Evolutionary conservation across 92 coral and sea anemone species (phyloP).

Genomic region (Pocillopora meandrina): DNA sequence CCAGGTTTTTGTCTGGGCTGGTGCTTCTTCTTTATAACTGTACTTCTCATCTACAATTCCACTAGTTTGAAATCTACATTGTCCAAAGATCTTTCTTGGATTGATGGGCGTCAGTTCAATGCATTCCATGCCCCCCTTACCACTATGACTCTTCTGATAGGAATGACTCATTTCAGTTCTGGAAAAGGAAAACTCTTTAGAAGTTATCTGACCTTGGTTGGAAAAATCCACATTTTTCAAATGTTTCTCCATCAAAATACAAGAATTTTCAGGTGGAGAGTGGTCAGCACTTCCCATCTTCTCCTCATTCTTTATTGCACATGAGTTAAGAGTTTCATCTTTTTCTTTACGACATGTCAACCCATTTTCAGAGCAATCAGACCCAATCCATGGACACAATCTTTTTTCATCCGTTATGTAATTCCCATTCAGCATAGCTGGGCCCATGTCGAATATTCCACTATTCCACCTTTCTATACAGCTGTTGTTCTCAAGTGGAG

Average conservation of each 20-base stretch:
- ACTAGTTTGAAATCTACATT: constrained; percentile 5
- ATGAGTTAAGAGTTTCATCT: neutral
- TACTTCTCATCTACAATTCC: neutral
- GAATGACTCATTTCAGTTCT: neutral
- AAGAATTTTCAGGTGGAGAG: constrained; percentile 1
- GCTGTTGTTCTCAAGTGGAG: neutral
- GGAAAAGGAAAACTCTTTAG: neutral
- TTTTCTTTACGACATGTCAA: neutral
- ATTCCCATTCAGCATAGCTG: neutral
- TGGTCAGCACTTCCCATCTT: neutral
- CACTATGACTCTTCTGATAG: neutral
- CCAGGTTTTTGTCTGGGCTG: neutral
- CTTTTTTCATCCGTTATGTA: neutral
- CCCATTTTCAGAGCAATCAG: neutral
- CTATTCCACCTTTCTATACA: neutral
- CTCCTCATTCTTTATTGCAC: neutral
- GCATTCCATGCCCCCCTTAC: neutral
- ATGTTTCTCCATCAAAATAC: neutral
- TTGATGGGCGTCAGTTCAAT: constrained; percentile 29
- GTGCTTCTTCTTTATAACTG: neutral
- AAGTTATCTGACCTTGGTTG: neutral
- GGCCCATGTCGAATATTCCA: neutral
- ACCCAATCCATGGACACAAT: neutral
- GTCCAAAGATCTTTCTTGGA: constrained; percentile 42
- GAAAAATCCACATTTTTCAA: neutral